Percentiles rank a stretch among this genome's conserved stretches.
These are phyloP conservation scores for Gandaritis pyraliata DNA, from an alignment of 2,888 invertebrate species.

Conservation along the genomic window DNA sequence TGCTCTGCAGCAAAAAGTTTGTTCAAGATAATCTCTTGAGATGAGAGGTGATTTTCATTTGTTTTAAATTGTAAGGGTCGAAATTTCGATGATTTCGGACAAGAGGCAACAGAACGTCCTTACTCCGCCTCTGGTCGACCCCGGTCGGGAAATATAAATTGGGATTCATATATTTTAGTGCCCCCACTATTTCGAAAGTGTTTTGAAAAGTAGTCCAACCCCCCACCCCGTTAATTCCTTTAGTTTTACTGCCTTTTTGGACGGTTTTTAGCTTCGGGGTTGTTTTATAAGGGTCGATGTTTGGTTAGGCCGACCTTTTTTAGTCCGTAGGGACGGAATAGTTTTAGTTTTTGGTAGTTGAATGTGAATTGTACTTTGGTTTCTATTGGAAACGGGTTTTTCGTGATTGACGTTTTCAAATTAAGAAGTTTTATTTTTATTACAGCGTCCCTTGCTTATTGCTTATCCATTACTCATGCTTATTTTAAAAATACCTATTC, in stretches of 20 bases:
- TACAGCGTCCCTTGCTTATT: no score
- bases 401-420: constrained; percentile 30
- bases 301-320: constrained; percentile 84
- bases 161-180: constrained; percentile 80
- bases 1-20: no score
- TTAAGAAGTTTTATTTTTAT: constrained; percentile 29
- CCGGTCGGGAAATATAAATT: constrained; percentile 79
- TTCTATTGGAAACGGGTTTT: constrained; percentile 51
- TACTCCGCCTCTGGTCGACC: constrained; percentile 55
- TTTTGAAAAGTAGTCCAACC: constrained; percentile 81
- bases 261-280: constrained; percentile 71
- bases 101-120: constrained; percentile 8
- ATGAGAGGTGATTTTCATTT: no score
- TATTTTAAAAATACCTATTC: no score
- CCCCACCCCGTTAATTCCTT: constrained; percentile 75
- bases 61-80: no score
- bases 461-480: no score
- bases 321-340: constrained; percentile 71
- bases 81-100: no score
- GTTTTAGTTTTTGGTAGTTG: constrained; percentile 72
- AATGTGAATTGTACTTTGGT: constrained; percentile 59
- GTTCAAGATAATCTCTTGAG: no score
- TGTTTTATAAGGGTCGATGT: constrained; percentile 82
- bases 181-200: constrained; percentile 64
- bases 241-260: constrained; percentile 84